Evolutionary conservation across 2,888 invertebrate species (phyloP).

Genomic region (Mythimna ferrago): DNA sequence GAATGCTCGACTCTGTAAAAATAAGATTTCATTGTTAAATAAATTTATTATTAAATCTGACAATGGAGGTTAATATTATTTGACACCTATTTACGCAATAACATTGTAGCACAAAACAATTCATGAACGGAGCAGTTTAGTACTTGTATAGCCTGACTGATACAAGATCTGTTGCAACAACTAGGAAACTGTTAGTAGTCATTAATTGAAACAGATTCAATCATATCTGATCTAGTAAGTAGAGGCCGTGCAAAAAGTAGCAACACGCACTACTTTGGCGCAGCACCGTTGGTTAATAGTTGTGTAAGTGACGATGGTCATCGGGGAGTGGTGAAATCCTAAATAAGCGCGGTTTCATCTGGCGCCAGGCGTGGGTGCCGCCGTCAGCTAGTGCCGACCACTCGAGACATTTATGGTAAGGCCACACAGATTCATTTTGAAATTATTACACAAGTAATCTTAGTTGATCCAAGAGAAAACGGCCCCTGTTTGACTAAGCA

Average conservation of each 20-base stretch:
- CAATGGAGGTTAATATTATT: not conserved
- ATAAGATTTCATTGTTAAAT: not conserved
- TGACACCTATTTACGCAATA: slow-evolving; percentile 18
- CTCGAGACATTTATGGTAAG: slow-evolving; percentile 59
- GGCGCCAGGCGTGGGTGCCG: slow-evolving; percentile 68
- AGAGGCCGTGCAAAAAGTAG: slow-evolving; percentile 66
- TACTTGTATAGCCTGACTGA: slow-evolving; percentile 25
- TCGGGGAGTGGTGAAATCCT: slow-evolving; percentile 76
- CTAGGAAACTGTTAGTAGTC: slow-evolving; percentile 64
- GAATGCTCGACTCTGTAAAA: slow-evolving; percentile 31
- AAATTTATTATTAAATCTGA: not conserved
- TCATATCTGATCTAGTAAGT: slow-evolving; percentile 62
- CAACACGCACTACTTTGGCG: slow-evolving; percentile 71
- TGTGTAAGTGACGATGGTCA: slow-evolving; percentile 80
- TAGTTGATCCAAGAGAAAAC: slow-evolving; percentile 41
- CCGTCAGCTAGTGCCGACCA: slow-evolving; percentile 60
- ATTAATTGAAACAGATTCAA: slow-evolving; percentile 66
- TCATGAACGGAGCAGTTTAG: slow-evolving; percentile 20
- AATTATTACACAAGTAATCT: slow-evolving; percentile 55
- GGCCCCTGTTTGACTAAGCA: slow-evolving; percentile 8
- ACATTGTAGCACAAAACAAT: slow-evolving; percentile 17
- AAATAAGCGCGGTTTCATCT: slow-evolving; percentile 71
- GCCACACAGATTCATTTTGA: slow-evolving; percentile 55
- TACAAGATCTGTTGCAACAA: slow-evolving; percentile 55
- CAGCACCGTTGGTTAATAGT: slow-evolving; percentile 74